Evolutionary conservation across 2,888 invertebrate genomes (phyloP), one percentile per base, ranked within the genome.

Genomic region (Ormyrus pomaceus): DNA sequence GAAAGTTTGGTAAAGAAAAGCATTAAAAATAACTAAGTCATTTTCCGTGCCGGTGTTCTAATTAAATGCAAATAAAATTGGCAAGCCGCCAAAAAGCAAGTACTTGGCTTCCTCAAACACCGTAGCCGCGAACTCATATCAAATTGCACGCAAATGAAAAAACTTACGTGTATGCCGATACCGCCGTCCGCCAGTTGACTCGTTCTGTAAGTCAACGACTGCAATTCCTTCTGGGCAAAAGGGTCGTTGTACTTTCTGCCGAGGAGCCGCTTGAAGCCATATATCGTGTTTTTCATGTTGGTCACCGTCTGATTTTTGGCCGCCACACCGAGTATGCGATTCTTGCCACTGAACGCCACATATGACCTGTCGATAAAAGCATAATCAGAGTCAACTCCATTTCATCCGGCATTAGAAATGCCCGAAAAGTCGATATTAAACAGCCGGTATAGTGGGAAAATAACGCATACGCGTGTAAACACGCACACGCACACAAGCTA

Each of bases 251-350:
- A 98, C 90, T 95, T 95, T 87, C 98, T 94, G 77, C 99, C 99
- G 87, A 99, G 91, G 73, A 99, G 92, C 87, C 97, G 94, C 92
- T 99, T 99, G 91, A 99, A 97, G 82, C 96, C 96, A 92, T 95
- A 95, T 79, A 99, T 94, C 82, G 99, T 99, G 91, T 99, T 99
- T 91, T 97, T 97, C 94, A 98, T 95, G 91, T 99, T 99, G 86
- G 98, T 98, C 75, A 98, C 96, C 92, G 96, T 95, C 91, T 99
- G 98, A 90, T 98, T 98, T 91, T 98, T 98, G 80, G 99, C 99
- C 64, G 98, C 96, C 58, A 98, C 98, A 79, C 99, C 99, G 90
- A 99, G 94, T 87, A 96, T 95, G 86, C 99, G 95, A 89, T 96
- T 96, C 90, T 96, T 97, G 83, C 95, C 95, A 87, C 96, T 96